A percentile compares a stretch with the other conserved stretches of the same genome.
phyloP scores from a whole-genome alignment of 2,113 vertebrate genomes.

The Geococcyx californianus region DNA sequence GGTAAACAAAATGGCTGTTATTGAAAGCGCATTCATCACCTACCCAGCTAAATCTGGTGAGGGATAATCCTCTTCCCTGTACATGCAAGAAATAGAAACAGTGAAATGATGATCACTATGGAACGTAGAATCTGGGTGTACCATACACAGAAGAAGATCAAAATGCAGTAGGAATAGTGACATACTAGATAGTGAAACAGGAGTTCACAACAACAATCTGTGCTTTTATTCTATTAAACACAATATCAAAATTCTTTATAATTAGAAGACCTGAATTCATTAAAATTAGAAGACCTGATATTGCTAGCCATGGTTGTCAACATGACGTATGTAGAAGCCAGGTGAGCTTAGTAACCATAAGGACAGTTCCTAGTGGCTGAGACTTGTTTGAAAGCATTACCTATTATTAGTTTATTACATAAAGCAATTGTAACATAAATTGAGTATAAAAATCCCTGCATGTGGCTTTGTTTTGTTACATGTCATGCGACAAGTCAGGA shows the following conservation, averaged over 20 bases:
- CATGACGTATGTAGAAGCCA: background rate
- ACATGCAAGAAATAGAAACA: slow-evolving; percentile 83
- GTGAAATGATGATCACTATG: slow-evolving; percentile 30
- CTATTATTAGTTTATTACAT: background rate
- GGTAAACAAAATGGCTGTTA: slow-evolving; percentile 57
- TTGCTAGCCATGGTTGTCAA: background rate
- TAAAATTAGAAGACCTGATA: background rate
- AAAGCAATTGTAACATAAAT: background rate
- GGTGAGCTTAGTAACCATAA: background rate
- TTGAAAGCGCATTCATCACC: slow-evolving; percentile 69
- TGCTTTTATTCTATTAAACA: background rate
- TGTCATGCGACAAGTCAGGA: background rate
- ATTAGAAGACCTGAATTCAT: background rate
- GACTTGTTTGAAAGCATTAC: background rate
- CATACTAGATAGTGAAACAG: background rate
- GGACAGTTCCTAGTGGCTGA: background rate
- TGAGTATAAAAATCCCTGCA: background rate
- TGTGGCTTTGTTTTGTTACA: background rate
- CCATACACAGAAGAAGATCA: background rate
- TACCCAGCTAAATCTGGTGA: slow-evolving; percentile 97
- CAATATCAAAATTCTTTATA: background rate
- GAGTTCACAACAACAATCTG: background rate
- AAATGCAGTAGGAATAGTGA: background rate
- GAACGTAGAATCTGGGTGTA: background rate
- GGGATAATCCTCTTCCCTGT: slow-evolving; percentile 91